These are phyloP conservation scores for Sebastiscus tertius DNA, from an alignment of 2,797 vertebrate genomes.

Conservation along the genomic window DNA sequence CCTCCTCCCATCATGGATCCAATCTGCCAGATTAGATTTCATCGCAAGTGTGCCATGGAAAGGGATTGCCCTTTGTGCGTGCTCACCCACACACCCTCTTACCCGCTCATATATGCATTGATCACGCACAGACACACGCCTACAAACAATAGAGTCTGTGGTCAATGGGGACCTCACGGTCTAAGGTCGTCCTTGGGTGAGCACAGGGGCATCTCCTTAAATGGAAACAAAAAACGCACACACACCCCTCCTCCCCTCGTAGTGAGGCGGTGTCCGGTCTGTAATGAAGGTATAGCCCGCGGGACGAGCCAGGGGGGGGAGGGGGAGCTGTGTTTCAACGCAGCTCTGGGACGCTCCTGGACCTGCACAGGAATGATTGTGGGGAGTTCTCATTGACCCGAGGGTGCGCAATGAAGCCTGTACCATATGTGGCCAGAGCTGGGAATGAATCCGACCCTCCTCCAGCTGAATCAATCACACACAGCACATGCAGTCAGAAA, in stretches of 20 bases:
- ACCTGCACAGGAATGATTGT: conserved; percentile 69
- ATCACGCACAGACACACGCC: conserved; percentile 40
- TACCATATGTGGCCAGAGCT: conserved; percentile 75
- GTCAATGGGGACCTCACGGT: conserved; percentile 52
- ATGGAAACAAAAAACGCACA: conserved; percentile 12
- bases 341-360: conserved; percentile 45
- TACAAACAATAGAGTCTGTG: conserved; percentile 56
- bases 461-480: conserved; percentile 53
- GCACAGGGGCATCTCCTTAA: conserved; percentile 43
- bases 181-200: conserved; percentile 62
- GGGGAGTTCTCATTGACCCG: conserved; percentile 49
- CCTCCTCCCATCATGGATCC: conserved; percentile 55
- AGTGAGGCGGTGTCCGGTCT: conserved; percentile 34
- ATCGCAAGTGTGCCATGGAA: conserved; percentile 52
- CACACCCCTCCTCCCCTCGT: conserved; percentile 25
- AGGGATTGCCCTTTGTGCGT: conserved; percentile 48
- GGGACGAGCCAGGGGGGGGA: conserved; percentile 35
- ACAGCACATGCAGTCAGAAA: conserved; percentile 1
- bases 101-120: conserved; percentile 59
- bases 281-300: conserved; percentile 40
- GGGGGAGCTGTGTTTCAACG: conserved; percentile 38
- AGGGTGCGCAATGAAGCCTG: conserved; percentile 63
- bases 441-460: conserved; percentile 47
- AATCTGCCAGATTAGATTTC: conserved; percentile 70
- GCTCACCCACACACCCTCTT: conserved; percentile 6